Evolutionary conservation across 35 echinoderm and acorn worm genomes (phyloP).

Genomic region (Patiria miniata): DNA sequence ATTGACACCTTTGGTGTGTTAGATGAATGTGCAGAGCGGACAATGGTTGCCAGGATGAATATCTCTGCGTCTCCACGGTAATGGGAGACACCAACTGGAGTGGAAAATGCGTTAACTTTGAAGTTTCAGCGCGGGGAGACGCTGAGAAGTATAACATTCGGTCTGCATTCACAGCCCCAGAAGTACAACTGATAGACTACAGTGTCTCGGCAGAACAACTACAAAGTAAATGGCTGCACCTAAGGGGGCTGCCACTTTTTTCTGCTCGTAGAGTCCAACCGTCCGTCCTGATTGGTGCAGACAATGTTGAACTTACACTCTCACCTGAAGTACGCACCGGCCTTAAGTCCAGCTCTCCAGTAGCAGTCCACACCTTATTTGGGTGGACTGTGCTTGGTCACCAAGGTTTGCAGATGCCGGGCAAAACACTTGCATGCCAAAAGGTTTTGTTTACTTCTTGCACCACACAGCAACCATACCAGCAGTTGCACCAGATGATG

Average conservation of each 20-base stretch:
- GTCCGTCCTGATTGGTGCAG: too few species aligned
- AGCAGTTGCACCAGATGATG: constrained; percentile 1
- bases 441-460: not conserved
- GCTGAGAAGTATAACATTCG: not conserved
- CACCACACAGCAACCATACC: not conserved
- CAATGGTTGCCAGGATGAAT: not conserved
- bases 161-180: not conserved
- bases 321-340: not conserved
- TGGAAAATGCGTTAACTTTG: not conserved
- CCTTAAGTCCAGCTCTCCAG: not conserved
- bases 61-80: not conserved
- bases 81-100: constrained; percentile 7
- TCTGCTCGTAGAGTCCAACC: too few species aligned
- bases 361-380: constrained; percentile 11
- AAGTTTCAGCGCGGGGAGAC: not conserved
- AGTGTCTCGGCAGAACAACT: too few species aligned
- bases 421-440: not conserved
- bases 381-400: constrained; percentile 20
- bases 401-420: not conserved
- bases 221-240: not conserved
- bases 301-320: too few species aligned
- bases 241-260: not conserved
- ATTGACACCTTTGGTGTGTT: not conserved
- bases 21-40: not conserved
- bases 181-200: not conserved